phyloP scores from a whole-genome alignment of 2,797 vertebrate genomes.

The Gambelia wislizenii region DNA sequence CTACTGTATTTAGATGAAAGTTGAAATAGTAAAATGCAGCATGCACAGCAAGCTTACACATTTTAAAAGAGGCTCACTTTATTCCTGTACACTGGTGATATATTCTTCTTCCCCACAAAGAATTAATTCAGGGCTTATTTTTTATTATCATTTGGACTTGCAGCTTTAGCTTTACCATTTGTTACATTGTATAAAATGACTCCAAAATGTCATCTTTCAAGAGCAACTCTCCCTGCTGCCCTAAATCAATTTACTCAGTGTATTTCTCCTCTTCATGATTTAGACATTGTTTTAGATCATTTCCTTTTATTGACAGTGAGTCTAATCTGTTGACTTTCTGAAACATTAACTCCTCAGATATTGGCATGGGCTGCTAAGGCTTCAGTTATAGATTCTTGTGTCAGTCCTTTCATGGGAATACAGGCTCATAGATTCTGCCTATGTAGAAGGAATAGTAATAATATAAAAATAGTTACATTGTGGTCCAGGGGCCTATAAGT shows the following conservation, averaged over 20 bases:
- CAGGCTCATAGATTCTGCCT: not conserved
- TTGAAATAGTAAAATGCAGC: not conserved
- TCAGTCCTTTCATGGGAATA: conserved; percentile 14
- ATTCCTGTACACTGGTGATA: not conserved
- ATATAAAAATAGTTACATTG: not conserved
- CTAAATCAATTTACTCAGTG: conserved; percentile 40
- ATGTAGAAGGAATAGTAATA: not conserved
- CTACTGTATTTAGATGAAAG: not conserved
- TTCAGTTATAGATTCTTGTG: conserved; percentile 38
- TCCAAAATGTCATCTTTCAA: conserved; percentile 33
- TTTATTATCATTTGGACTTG: conserved; percentile 26
- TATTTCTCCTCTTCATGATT: conserved; percentile 43
- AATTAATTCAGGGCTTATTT: conserved; percentile 45
- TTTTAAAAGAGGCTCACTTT: conserved; percentile 4
- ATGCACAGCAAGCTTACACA: not conserved
- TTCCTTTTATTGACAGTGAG: conserved; percentile 60
- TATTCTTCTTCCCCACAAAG: conserved; percentile 45
- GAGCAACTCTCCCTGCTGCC: not conserved
- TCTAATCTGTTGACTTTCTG: conserved; percentile 49
- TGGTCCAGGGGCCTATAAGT: not conserved
- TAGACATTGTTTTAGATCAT: conserved; percentile 37
- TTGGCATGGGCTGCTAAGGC: conserved; percentile 33
- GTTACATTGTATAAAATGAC: conserved; percentile 35
- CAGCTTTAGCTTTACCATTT: conserved; percentile 10
- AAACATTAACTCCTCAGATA: conserved; percentile 46